phyloP scores from a whole-genome alignment of 2,888 invertebrate genomes.

The Diaprepes abbreviatus region DNA sequence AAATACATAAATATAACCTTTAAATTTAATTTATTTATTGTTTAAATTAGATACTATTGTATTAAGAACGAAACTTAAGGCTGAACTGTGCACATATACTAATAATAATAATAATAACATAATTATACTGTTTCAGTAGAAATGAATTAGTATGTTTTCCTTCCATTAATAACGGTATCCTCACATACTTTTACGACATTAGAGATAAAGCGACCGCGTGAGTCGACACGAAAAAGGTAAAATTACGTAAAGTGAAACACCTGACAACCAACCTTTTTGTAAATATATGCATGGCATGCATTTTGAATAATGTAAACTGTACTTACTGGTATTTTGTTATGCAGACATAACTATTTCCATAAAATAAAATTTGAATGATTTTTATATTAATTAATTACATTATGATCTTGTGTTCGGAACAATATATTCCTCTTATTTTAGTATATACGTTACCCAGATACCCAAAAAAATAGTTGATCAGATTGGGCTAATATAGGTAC shows the following conservation, averaged over 20 bases:
- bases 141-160: constrained; percentile 2
- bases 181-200: constrained; percentile 21
- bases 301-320: constrained; percentile 10
- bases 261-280: constrained; percentile 6
- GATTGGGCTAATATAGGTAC: no score
- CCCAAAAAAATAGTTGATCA: no score
- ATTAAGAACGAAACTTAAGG: no score
- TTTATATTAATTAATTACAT: constrained; percentile 6
- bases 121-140: neutral
- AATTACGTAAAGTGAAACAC: constrained; percentile 19
- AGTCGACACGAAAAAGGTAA: constrained; percentile 10
- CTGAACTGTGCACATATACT: no score
- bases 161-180: constrained; percentile 12
- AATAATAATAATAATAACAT: no score
- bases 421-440: no score
- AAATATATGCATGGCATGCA: constrained; percentile 17
- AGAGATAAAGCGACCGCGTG: neutral
- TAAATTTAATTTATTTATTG: no score
- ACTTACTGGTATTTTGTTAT: constrained; percentile 11
- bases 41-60: no score
- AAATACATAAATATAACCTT: no score
- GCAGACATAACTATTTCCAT: constrained; percentile 3
- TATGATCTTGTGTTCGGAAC: neutral
- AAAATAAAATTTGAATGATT: constrained; percentile 4
- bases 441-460: no score